Evolutionary conservation across 2,113 vertebrate genomes (phyloP).

Genomic region (Ciconia maguari): DNA sequence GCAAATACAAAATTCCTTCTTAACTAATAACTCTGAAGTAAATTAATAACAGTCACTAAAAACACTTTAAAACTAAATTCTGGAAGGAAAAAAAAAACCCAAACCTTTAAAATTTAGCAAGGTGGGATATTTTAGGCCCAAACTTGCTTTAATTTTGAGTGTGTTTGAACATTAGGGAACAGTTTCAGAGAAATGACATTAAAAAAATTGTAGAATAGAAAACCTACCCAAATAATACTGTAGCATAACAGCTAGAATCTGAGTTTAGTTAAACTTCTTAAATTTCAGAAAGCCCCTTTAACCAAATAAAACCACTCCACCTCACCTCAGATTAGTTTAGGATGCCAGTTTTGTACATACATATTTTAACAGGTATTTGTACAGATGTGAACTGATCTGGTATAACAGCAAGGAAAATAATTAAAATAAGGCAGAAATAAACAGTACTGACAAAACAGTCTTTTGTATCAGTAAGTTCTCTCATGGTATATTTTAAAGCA

Average conservation of each 20-base stretch:
- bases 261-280: background rate
- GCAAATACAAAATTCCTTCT: constrained; percentile 40
- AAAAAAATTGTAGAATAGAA: background rate
- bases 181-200: background rate
- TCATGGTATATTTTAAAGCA: constrained; percentile 39
- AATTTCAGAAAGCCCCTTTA: constrained; percentile 26
- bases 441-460: background rate
- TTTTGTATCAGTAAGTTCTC: background rate
- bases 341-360: background rate
- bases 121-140: background rate
- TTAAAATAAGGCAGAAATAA: constrained; percentile 27
- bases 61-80: background rate
- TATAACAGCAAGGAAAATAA: constrained; percentile 41
- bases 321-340: constrained; percentile 7
- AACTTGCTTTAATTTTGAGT: background rate
- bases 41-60: background rate
- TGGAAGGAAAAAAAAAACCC: background rate
- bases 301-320: constrained; percentile 21
- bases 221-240: background rate
- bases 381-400: constrained; percentile 21
- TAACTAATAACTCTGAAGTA: background rate
- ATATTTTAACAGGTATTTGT: background rate
- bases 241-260: background rate
- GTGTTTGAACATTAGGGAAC: background rate
- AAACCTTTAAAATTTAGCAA: constrained; percentile 15